phyloP scores from a whole-genome alignment of 1,140 invertebrate species.

The Bombus ignitus region DNA sequence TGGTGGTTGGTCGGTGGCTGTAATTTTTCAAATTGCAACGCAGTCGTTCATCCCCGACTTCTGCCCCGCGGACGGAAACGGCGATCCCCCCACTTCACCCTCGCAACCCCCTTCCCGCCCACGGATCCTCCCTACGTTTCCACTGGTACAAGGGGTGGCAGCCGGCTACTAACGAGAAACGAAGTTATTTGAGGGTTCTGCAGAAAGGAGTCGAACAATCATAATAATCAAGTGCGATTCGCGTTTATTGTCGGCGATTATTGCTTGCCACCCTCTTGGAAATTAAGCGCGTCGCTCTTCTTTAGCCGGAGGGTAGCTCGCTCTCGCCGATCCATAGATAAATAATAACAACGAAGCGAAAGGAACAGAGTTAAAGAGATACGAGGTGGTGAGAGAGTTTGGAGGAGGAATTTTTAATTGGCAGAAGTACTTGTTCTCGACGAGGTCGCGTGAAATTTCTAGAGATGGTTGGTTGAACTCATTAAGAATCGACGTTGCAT shows the following conservation, averaged over 20 bases:
- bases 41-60: slow-evolving; percentile 74
- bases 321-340: slow-evolving; percentile 65
- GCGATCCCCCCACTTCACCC: slow-evolving; percentile 48
- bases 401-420: neutral
- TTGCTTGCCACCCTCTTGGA: slow-evolving; percentile 73
- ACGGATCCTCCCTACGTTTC: slow-evolving; percentile 51
- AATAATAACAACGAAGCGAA: slow-evolving; percentile 80
- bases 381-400: slow-evolving; percentile 9
- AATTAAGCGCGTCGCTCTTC: slow-evolving; percentile 63
- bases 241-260: slow-evolving; percentile 79
- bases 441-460: too few relatives aligned
- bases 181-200: slow-evolving; percentile 79
- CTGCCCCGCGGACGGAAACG: slow-evolving; percentile 72
- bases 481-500: too few relatives aligned
- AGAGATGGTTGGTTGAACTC: too few relatives aligned
- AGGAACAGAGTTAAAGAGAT: slow-evolving; percentile 73
- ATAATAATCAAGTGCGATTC: slow-evolving; percentile 82
- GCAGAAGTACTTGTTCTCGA: too few relatives aligned
- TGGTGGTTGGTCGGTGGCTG: slow-evolving; percentile 70
- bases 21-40: slow-evolving; percentile 81
- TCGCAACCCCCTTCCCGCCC: slow-evolving; percentile 38
- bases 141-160: slow-evolving; percentile 63
- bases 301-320: slow-evolving; percentile 6
- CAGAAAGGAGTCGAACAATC: slow-evolving; percentile 79
- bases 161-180: slow-evolving; percentile 78